Conservation (phyloP, 1,140 invertebrate species). For the Anagrus nilaparvatae region DNA sequence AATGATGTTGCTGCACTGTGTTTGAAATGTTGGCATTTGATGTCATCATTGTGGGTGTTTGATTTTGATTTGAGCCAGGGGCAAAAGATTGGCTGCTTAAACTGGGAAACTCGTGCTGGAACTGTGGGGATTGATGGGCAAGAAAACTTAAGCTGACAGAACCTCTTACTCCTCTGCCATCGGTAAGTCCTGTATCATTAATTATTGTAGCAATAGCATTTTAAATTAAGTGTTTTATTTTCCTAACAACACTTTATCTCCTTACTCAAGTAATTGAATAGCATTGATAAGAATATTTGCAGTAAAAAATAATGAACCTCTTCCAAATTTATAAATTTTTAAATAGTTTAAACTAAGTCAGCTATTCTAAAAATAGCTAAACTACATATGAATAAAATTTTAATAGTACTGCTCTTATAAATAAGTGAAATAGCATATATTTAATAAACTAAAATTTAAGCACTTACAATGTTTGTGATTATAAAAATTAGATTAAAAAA, state of each 20-base stretch:
- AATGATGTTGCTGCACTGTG: slow-evolving; percentile 18
- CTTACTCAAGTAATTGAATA: no score
- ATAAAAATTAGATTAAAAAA: neutral
- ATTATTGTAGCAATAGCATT: slow-evolving; percentile 29
- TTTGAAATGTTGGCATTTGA: neutral
- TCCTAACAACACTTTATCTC: no score
- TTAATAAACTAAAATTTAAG: neutral
- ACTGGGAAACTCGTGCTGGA: slow-evolving; percentile 77
- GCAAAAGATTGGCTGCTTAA: slow-evolving; percentile 45
- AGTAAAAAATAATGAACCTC: no score
- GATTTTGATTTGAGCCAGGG: slow-evolving; percentile 28
- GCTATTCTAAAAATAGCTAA: no score
- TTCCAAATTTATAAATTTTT: no score
- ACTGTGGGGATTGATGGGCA: slow-evolving; percentile 63
- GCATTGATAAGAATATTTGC: no score
- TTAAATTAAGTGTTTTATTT: no score
- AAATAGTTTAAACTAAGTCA: no score
- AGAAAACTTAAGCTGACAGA: slow-evolving; percentile 45
- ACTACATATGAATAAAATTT: no score
- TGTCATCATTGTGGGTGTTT: slow-evolving; percentile 14
- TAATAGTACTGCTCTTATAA: no score
- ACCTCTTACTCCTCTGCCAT: slow-evolving; percentile 29
- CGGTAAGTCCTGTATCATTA: slow-evolving; percentile 35
- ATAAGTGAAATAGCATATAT: neutral
- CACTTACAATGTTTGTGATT: neutral